Conservation (phyloP, 2,797 vertebrate genomes). For the Centroberyx gerrardi region DNA sequence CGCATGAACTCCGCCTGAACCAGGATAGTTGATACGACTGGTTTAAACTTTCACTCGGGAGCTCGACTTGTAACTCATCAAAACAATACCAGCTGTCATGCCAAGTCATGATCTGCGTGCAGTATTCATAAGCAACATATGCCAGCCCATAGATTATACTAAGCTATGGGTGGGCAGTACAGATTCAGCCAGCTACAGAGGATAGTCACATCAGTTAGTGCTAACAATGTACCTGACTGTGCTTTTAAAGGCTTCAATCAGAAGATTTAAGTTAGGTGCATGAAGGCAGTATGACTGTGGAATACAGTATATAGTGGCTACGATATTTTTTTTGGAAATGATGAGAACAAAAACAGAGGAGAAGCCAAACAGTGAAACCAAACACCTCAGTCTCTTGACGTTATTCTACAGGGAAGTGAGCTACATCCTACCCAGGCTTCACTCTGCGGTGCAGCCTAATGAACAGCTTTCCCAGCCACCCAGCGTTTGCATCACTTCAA, state of each 20-base stretch:
- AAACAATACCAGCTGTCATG: conserved; percentile 55
- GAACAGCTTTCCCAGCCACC: conserved; percentile 51
- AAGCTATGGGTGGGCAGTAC: not conserved
- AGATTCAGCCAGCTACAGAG: conserved; percentile 8
- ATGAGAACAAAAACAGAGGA: conserved; percentile 15
- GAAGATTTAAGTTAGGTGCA: not conserved
- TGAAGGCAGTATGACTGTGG: conserved; percentile 8
- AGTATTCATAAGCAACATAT: conserved; percentile 39
- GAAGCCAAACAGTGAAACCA: conserved; percentile 3
- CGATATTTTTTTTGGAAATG: not conserved
- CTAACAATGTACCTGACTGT: not conserved
- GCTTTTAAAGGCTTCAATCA: conserved; percentile 8
- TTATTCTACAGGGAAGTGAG: conserved; percentile 64
- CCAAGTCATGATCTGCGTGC: conserved; percentile 48
- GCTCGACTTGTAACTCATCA: conserved; percentile 21
- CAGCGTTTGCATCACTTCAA: conserved; percentile 51
- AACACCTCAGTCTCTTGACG: conserved; percentile 9
- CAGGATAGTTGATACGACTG: conserved; percentile 26
- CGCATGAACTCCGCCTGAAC: conserved; percentile 32
- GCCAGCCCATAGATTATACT: conserved; percentile 19
- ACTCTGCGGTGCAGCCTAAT: conserved; percentile 54
- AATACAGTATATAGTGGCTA: not conserved
- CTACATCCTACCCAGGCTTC: conserved; percentile 57
- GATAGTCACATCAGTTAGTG: not conserved
- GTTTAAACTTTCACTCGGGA: conserved; percentile 50